Conservation (phyloP, 2,113 vertebrate species). For the Rhombomys opimus region DNA sequence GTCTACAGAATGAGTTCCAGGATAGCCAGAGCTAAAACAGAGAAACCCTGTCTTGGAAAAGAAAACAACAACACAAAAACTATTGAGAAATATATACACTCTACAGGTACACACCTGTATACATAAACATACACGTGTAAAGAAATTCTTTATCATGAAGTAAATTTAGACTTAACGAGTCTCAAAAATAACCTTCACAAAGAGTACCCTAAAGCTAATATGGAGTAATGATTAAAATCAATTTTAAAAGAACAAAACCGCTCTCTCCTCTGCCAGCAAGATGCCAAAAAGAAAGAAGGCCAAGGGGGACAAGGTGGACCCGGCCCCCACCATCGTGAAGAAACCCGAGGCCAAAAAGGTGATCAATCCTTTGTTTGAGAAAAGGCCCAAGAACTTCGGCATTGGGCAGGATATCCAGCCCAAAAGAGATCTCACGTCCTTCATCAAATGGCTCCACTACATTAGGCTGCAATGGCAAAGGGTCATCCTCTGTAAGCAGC, state of each 20-base stretch:
- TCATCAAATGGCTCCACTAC: too few relatives aligned
- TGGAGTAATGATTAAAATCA: constrained; percentile 49
- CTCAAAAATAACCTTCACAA: constrained; percentile 54
- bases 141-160: constrained; percentile 53
- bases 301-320: too few relatives aligned
- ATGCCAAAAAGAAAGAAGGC: too few relatives aligned
- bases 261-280: neutral
- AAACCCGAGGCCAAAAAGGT: too few relatives aligned
- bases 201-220: constrained; percentile 26
- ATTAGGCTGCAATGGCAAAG: too few relatives aligned
- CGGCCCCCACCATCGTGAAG: too few relatives aligned
- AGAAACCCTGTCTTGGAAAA: neutral
- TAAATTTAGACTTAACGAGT: constrained; percentile 53
- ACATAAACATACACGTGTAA: neutral
- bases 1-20: neutral
- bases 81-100: neutral
- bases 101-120: neutral
- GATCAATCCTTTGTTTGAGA: too few relatives aligned
- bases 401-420: too few relatives aligned
- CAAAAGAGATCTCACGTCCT: too few relatives aligned
- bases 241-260: constrained; percentile 8
- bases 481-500: too few relatives aligned
- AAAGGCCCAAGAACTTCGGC: too few relatives aligned
- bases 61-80: neutral
- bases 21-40: neutral